Evolutionary conservation across 2,797 vertebrate species (phyloP).

Genomic region (Zonotrichia albicollis): DNA sequence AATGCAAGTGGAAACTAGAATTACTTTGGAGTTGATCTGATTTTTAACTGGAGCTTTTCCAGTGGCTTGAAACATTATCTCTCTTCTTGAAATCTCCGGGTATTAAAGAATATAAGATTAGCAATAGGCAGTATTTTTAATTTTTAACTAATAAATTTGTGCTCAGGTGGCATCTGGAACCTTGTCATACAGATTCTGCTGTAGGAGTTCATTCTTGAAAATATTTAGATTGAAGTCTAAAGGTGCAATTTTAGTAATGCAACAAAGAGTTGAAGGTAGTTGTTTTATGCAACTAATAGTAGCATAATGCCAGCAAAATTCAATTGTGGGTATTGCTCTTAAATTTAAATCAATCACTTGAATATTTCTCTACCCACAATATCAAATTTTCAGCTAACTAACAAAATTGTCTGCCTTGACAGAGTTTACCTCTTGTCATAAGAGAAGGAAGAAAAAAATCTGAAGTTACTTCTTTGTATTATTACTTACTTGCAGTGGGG

Average conservation of each 20-base stretch:
- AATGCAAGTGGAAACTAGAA: slow-evolving; percentile 53
- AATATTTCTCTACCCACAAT: not conserved
- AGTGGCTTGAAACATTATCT: slow-evolving; percentile 16
- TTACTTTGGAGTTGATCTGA: slow-evolving; percentile 60
- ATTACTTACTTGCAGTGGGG: not conserved
- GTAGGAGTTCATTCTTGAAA: not conserved
- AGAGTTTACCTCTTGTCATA: not conserved
- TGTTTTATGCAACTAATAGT: not conserved
- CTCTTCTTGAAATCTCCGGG: not conserved
- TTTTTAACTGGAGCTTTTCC: slow-evolving; percentile 64
- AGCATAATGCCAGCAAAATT: not conserved
- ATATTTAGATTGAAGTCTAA: not conserved
- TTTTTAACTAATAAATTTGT: not conserved
- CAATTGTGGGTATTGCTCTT: not conserved
- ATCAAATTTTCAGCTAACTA: not conserved
- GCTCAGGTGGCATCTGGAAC: not conserved
- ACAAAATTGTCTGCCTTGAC: not conserved
- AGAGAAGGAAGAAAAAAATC: not conserved
- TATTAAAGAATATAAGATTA: not conserved
- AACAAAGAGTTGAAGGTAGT: not conserved
- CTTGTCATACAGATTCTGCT: not conserved
- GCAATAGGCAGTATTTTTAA: not conserved
- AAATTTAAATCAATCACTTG: not conserved
- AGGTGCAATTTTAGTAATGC: not conserved
- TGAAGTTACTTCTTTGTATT: not conserved